Percentiles rank a stretch among this genome's conserved stretches.
Conservation (phyloP, 2,888 invertebrate species). For the Serripes groenlandicus region DNA sequence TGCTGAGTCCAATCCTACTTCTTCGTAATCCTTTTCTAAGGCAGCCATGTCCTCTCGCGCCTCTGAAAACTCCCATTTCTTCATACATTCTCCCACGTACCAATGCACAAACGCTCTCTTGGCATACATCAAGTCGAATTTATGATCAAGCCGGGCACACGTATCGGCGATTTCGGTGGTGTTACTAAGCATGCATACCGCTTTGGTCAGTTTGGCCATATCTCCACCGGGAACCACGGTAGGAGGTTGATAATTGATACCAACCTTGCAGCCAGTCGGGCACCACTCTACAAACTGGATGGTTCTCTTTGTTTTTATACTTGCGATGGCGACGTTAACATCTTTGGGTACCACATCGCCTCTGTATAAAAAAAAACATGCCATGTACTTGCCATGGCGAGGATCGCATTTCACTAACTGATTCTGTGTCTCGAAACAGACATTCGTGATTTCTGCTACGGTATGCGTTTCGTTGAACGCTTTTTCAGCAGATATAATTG, state of each 20-base stretch:
- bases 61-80: not conserved
- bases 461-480: slow-evolving; percentile 91
- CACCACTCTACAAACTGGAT: too few species aligned
- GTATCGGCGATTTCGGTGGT: slow-evolving; percentile 92
- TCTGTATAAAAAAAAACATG: slow-evolving; percentile 84
- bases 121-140: too few species aligned
- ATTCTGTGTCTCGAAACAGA: slow-evolving; percentile 77
- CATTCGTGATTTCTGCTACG: slow-evolving; percentile 80
- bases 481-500: slow-evolving; percentile 97
- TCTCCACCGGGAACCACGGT: slow-evolving; percentile 66
- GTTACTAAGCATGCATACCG: slow-evolving; percentile 89
- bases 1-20: not conserved
- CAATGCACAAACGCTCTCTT: slow-evolving; percentile 2
- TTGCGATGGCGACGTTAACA: slow-evolving; percentile 85
- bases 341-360: slow-evolving; percentile 82
- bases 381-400: slow-evolving; percentile 91
- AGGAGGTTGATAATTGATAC: slow-evolving; percentile 85
- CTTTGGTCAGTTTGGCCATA: slow-evolving; percentile 90
- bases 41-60: not conserved
- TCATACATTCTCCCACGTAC: not conserved
- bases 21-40: too few species aligned
- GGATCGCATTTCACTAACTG: slow-evolving; percentile 77
- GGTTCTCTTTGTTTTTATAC: slow-evolving; percentile 84
- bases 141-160: slow-evolving; percentile 91
- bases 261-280: too few species aligned